Evolutionary conservation across 2,113 vertebrate genomes (phyloP).

Genomic region (Chrysochloris asiatica): DNA sequence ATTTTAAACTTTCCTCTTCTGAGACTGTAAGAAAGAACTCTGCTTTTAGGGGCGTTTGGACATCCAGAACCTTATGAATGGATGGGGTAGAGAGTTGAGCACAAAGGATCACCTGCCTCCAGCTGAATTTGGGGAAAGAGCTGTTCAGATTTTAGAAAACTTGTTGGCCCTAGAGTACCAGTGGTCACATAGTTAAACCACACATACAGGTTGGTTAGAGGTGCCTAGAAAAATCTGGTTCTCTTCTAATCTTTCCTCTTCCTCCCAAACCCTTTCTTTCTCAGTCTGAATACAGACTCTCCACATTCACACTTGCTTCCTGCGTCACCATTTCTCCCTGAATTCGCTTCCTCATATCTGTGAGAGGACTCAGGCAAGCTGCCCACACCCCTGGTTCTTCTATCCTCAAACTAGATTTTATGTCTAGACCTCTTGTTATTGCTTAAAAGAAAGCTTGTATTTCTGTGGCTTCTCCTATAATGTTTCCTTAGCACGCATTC

Average conservation of each 20-base stretch:
- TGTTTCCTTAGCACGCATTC: neutral
- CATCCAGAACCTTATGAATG: neutral
- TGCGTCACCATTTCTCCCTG: neutral
- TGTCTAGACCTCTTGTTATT: neutral
- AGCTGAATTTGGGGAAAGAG: neutral
- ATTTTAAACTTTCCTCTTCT: neutral
- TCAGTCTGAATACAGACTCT: neutral
- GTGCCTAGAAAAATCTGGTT: neutral
- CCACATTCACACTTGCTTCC: neutral
- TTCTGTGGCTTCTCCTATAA: neutral
- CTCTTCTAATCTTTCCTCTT: neutral
- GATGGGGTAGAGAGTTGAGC: neutral
- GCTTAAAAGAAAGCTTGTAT: neutral
- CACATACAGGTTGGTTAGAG: neutral
- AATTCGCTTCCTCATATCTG: neutral
- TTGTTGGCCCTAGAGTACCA: neutral
- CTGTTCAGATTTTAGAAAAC: neutral
- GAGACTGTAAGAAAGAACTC: neutral
- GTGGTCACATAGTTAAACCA: neutral
- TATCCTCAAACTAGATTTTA: neutral
- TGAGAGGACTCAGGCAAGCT: neutral
- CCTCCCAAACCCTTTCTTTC: neutral
- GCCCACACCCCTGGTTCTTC: neutral
- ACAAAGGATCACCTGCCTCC: neutral
- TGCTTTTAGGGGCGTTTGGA: neutral